These are phyloP conservation scores for Saguinus imperator DNA, from an alignment of 2,113 vertebrate species.

Conservation along the genomic window DNA sequence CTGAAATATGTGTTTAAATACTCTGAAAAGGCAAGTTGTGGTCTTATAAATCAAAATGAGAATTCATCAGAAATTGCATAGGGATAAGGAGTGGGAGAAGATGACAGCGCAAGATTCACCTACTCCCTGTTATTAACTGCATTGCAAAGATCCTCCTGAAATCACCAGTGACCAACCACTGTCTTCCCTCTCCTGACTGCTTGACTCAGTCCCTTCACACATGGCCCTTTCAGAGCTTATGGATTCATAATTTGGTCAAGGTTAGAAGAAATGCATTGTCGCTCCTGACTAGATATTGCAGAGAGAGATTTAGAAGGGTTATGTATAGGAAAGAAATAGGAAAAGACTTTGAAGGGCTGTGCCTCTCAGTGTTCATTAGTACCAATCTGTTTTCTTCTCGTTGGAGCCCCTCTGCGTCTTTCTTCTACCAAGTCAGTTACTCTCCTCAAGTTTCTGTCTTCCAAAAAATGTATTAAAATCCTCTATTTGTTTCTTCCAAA, in stretches of 20 bases:
- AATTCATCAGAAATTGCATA: background rate
- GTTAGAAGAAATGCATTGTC: conserved; percentile 21
- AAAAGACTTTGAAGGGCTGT: background rate
- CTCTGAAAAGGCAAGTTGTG: background rate
- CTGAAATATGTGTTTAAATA: background rate
- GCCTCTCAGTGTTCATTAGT: background rate
- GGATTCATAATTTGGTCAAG: background rate
- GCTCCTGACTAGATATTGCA: background rate
- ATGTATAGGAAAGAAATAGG: background rate
- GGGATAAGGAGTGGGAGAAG: background rate
- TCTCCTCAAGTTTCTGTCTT: background rate
- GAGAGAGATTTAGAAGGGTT: background rate
- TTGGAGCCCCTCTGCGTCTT: background rate
- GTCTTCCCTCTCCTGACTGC: background rate
- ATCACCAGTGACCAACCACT: background rate
- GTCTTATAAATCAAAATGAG: background rate
- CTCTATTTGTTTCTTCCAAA: background rate
- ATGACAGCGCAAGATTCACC: background rate
- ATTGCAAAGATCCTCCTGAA: background rate
- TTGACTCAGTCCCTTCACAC: background rate
- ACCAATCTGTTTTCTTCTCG: background rate
- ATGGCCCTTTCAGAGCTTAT: background rate
- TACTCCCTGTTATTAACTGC: background rate
- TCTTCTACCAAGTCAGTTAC: background rate
- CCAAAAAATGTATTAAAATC: background rate